These are phyloP conservation scores for Centruroides sculpturatus DNA, from an alignment of 1,140 invertebrate genomes.

Conservation along the genomic window DNA sequence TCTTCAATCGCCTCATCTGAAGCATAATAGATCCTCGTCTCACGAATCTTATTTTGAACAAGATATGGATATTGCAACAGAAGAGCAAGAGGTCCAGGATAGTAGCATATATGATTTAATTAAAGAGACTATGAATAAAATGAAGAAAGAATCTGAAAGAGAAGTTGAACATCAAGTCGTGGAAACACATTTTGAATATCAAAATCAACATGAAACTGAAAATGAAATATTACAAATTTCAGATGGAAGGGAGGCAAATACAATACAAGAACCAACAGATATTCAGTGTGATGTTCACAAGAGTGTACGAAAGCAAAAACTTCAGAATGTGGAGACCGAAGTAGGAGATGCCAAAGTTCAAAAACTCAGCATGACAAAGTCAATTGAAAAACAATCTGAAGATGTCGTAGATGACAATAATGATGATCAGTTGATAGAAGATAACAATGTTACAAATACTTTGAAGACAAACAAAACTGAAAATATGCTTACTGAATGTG, in stretches of 20 bases:
- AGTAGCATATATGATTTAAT: not conserved
- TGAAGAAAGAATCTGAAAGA: not conserved
- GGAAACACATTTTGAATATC: no score
- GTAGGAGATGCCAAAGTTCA: not conserved
- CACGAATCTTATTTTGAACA: slow-evolving; percentile 84
- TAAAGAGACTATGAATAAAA: not conserved
- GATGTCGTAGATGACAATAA: no score
- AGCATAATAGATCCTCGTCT: slow-evolving; percentile 51
- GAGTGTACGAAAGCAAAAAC: not conserved
- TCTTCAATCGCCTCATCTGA: not conserved
- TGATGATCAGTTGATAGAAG: no score
- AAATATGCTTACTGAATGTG: no score
- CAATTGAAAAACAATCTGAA: no score
- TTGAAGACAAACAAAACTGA: no score
- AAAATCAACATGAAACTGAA: no score
- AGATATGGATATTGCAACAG: slow-evolving; percentile 9
- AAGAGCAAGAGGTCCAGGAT: slow-evolving; percentile 5
- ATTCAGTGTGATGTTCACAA: not conserved
- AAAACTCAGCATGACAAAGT: not conserved
- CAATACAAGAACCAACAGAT: no score
- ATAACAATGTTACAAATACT: no score
- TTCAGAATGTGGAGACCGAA: not conserved
- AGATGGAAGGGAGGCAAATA: no score
- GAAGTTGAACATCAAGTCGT: no score
- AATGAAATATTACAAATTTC: no score